Conservation (phyloP, 1,140 invertebrate species). For the Pararge aegeria region DNA sequence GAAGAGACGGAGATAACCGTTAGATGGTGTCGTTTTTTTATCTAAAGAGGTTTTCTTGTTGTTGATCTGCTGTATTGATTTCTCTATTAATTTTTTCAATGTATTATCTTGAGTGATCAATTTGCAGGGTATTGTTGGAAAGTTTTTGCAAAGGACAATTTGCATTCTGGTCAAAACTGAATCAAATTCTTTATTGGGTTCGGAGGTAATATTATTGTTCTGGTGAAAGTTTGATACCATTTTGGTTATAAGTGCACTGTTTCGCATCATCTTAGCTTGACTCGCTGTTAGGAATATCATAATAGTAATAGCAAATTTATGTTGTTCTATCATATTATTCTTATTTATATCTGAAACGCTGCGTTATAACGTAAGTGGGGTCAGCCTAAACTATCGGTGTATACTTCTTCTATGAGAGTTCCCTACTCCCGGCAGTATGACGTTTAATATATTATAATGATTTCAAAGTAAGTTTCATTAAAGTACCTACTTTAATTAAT, state of each 20-base stretch:
- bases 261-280: conserved; percentile 51
- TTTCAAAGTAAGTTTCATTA: too few relatives aligned
- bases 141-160: conserved; percentile 62
- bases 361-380: too few relatives aligned
- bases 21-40: conserved; percentile 38
- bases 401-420: too few relatives aligned
- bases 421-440: too few relatives aligned
- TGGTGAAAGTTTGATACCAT: conserved; percentile 65
- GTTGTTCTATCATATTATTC: not conserved
- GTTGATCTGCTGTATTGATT: conserved; percentile 60
- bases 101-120: conserved; percentile 53
- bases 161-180: conserved; percentile 55
- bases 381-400: too few relatives aligned
- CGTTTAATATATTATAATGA: too few relatives aligned
- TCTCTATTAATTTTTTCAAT: conserved; percentile 55
- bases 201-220: conserved; percentile 38
- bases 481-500: not conserved
- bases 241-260: conserved; percentile 60
- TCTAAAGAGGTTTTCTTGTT: conserved; percentile 46
- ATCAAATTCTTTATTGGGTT: conserved; percentile 24
- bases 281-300: conserved; percentile 15
- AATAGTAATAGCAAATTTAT: conserved; percentile 5
- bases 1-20: conserved; percentile 37
- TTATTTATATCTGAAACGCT: not conserved
- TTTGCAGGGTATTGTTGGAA: conserved; percentile 57